Percentiles rank a stretch among this genome's conserved stretches.
These are phyloP conservation scores for Cranoglanis bouderius DNA, from an alignment of 2,113 vertebrate genomes.

Conservation along the genomic window DNA sequence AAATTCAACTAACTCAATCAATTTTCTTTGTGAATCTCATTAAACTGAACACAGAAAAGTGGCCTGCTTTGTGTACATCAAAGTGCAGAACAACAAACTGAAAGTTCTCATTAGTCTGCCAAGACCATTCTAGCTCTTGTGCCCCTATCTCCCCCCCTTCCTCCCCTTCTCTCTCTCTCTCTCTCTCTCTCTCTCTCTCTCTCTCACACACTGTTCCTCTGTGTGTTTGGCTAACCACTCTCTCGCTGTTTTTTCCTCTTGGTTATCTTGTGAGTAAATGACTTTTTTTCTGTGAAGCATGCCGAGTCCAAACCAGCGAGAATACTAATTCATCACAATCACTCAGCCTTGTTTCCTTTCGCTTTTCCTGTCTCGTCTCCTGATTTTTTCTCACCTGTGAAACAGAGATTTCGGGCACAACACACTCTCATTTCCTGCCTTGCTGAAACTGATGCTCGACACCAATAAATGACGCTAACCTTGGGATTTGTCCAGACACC, in stretches of 20 bases:
- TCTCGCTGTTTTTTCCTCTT: not conserved
- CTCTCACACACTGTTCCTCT: slow-evolving; percentile 8
- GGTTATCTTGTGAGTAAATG: slow-evolving; percentile 21
- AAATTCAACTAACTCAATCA: not conserved
- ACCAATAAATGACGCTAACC: slow-evolving; percentile 69
- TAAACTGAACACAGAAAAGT: not conserved
- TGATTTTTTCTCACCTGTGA: slow-evolving; percentile 50
- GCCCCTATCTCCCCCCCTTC: no score
- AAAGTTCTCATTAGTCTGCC: slow-evolving; percentile 1
- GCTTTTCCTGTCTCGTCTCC: slow-evolving; percentile 33
- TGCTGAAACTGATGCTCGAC: slow-evolving; percentile 66
- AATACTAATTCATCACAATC: slow-evolving; percentile 28
- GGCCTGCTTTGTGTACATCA: not conserved
- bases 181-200: not conserved
- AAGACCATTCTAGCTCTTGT: not conserved
- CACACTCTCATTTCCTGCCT: slow-evolving; percentile 73
- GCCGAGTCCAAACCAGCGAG: slow-evolving; percentile 28
- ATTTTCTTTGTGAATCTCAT: not conserved
- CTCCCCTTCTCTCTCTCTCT: not conserved
- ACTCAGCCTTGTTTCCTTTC: slow-evolving; percentile 55
- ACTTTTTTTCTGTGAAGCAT: slow-evolving; percentile 33
- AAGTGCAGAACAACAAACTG: not conserved
- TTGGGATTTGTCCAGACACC: slow-evolving; percentile 69
- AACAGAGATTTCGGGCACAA: slow-evolving; percentile 59
- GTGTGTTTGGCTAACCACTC: slow-evolving; percentile 11